Evolutionary conservation across 2,113 vertebrate species (phyloP).

Genomic region (Apistogramma diplotaenia): DNA sequence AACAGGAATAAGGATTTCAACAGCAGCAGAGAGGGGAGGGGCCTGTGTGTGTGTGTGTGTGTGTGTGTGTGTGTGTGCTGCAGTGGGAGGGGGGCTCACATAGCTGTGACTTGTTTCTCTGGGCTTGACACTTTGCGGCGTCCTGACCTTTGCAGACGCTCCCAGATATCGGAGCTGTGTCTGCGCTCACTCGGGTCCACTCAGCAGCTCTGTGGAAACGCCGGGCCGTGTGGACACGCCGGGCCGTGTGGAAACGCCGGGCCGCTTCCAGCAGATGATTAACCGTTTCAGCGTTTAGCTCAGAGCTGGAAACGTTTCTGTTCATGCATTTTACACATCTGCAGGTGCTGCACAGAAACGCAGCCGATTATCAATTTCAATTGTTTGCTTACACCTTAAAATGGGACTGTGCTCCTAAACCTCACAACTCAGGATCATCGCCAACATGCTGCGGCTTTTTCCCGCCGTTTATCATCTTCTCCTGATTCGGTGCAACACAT

Average conservation of each 20-base stretch:
- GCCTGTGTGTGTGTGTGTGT: background rate
- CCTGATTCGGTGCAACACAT: too few relatives aligned
- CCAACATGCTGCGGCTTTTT: too few relatives aligned
- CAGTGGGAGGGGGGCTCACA: background rate
- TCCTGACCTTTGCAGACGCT: background rate
- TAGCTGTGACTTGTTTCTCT: background rate
- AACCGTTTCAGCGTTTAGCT: background rate
- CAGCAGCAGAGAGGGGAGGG: background rate
- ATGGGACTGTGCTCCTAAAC: background rate
- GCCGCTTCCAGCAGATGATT: background rate
- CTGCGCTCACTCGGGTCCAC: background rate
- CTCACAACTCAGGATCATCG: too few relatives aligned
- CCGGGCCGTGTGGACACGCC: background rate
- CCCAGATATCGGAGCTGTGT: background rate
- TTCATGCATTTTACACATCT: background rate
- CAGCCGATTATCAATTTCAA: fast-evolving
- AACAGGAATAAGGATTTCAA: background rate
- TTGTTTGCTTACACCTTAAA: background rate
- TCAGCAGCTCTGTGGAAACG: too few relatives aligned
- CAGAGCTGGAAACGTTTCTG: background rate
- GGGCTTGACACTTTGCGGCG: background rate
- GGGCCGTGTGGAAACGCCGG: background rate
- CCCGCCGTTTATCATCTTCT: too few relatives aligned
- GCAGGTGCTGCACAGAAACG: background rate
- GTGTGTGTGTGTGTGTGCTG: background rate